Evolutionary conservation across 2,113 vertebrate genomes (phyloP), one percentile per base, ranked within the genome.

Genomic region (Cynoglossus semilaevis): DNA sequence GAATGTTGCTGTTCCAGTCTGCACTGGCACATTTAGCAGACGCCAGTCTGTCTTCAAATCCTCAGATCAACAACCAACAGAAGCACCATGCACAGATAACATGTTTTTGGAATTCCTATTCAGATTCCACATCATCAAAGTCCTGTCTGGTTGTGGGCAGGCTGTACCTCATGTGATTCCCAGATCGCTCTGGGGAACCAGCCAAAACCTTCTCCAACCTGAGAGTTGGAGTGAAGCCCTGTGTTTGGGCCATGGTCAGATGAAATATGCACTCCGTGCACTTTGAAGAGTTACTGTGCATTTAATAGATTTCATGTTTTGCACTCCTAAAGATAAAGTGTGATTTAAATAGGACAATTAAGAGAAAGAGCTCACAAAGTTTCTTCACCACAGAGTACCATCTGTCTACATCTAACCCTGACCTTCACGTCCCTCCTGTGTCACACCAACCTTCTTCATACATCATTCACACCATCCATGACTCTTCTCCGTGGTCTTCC

Each of bases 71-170:
- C 4, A 7, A n/a, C 54, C 17, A 16, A 43, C 54, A 74, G 70
- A 74, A 70, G 63, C 53, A 57, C 56, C 51, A 14, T 41, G 51
- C 14, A 19, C 58, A 57, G 73, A 78, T 79, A 79, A 58, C 45
- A 45, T 51, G 44, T 65, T 58, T 76, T 80, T 80, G 72, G 80
- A 80, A 69, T 74, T 63, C 67, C 76, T 80, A 82, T 84, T 81
- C 67, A n/a, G 36, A 56, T 66, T 67, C 41, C 51, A 60, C 75
- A 77, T 72, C 43, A 61, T 78, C 56, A 68, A 51, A 74, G 34
- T 17, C 13, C 15, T 58, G 56, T 66, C 54, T 65, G 58, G 11
- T 48, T 61, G n/a, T 45, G 3, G 66, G 46, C 37, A 51, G 69
- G 69, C 67, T 55, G 56, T 54, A 53, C 65, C 56, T 62, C 62